phyloP scores from a whole-genome alignment of 2,113 vertebrate genomes.

The Orcinus orca region DNA sequence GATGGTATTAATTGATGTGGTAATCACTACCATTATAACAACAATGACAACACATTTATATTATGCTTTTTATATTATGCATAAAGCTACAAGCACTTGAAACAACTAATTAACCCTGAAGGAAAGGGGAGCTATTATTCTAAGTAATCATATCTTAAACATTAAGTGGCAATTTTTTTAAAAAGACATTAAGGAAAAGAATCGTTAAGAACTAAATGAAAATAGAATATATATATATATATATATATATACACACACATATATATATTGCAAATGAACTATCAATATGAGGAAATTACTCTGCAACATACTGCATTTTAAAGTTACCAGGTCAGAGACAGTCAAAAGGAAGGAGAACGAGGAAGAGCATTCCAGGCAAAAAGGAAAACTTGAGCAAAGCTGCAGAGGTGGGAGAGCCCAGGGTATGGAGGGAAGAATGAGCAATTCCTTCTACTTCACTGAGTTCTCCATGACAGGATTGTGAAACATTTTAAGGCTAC shows the following conservation, averaged over 20 bases:
- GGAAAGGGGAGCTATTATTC: not conserved
- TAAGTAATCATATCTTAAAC: constrained; percentile 15
- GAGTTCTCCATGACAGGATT: not conserved
- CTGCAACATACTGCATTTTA: not conserved
- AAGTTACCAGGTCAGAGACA: not conserved
- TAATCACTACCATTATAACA: not conserved
- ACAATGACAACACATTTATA: constrained; percentile 11
- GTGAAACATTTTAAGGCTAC: not conserved
- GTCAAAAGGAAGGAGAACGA: not conserved
- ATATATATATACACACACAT: not conserved
- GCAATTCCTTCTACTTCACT: not conserved
- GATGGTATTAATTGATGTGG: constrained; percentile 1
- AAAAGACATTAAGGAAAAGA: constrained; percentile 8
- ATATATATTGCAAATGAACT: not conserved
- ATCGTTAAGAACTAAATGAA: constrained; percentile 11
- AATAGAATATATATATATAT: not conserved
- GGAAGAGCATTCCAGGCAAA: not conserved
- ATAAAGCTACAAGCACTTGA: constrained; percentile 4
- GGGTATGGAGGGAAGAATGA: not conserved
- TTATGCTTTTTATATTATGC: constrained; percentile 42
- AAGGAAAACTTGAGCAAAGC: not conserved
- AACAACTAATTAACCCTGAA: constrained; percentile 36
- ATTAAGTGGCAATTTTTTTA: not conserved
- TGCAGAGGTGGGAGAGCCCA: not conserved
- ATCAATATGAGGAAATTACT: not conserved